Base-by-base conservation (phyloP, 2,113 vertebrate species). In the Leiothrix lutea region DNA sequence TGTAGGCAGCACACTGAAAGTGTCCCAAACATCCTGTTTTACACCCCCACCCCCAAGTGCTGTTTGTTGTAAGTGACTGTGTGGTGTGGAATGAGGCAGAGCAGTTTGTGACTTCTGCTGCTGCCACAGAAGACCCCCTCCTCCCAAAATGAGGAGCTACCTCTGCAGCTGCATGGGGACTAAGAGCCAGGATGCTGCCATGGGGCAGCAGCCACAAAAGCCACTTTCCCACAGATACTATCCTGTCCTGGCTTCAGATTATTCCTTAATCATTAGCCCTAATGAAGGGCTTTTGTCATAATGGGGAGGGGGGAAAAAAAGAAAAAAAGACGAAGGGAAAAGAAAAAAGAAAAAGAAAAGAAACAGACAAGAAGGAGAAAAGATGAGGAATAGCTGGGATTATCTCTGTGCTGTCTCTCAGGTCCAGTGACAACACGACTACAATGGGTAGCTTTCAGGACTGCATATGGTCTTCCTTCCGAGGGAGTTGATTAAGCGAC, bases 401-500 rank as follows among this genome's bases (percentile, higher is more conserved):
- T 97, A 97, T 97, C 98, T 96, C 97, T 93, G 97, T 94, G 96
- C 92, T 5, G 92, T 97, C 98, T 98, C 97, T 94, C 96, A 98
- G 97, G 97, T 97, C 98, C 97, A 72, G 97, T 85, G 96, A 98
- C 97, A 97, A 97, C 97, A 95, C 6, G 75, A 97, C 97, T 96
- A 98, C 97, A 98, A 98, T 98, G 97, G 96, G 97, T 66, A 96
- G 98, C 98, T 98, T 98, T 98, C 97, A 98, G 97, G 96, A 86
- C 97, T 98, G 97, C 98, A 98, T 98, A 98, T 98, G 98, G 98
- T 98, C 98, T 98, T 98, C 98, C 98, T 98, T 98, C 98, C 77
- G 83, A 98, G 97, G 97, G 98, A 98, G 97, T 98, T 98, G 98
- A 98, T 98, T 98, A 98, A 98, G 98, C 85, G 97, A 98, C 98